Evolutionary conservation across 2,888 invertebrate genomes (phyloP).

Genomic region (Ceraclea dissimilis): DNA sequence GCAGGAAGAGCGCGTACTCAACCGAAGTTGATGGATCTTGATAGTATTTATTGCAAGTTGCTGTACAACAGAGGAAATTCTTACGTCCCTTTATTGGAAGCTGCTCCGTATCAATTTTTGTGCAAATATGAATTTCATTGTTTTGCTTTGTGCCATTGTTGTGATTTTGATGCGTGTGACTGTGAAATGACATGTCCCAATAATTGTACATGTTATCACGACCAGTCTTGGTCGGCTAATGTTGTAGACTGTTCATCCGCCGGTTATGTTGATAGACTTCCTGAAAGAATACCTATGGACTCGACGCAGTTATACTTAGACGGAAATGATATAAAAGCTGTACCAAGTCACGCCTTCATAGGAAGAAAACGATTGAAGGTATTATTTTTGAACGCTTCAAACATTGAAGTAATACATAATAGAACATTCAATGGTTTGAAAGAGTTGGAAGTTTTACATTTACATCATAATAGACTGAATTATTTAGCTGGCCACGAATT

Average conservation of each 20-base stretch:
- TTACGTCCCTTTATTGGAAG: constrained; percentile 69
- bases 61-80: constrained; percentile 68
- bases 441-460: constrained; percentile 65
- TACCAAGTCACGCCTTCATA: constrained; percentile 78
- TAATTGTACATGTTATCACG: constrained; percentile 84
- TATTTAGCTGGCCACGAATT: constrained; percentile 72
- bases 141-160: constrained; percentile 81
- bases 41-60: constrained; percentile 74
- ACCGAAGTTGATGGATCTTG: constrained; percentile 74
- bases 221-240: constrained; percentile 79
- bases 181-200: constrained; percentile 87
- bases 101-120: constrained; percentile 73
- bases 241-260: constrained; percentile 74
- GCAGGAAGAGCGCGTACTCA: constrained; percentile 67
- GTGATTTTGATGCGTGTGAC: constrained; percentile 87
- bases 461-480: constrained; percentile 65
- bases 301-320: constrained; percentile 82
- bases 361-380: constrained; percentile 72
- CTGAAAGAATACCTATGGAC: constrained; percentile 83
- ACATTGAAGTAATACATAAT: constrained; percentile 71
- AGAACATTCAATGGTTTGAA: constrained; percentile 78
- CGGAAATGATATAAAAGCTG: constrained; percentile 69
- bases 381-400: constrained; percentile 69
- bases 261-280: constrained; percentile 61
- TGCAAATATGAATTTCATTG: constrained; percentile 81